Evolutionary conservation across 1,140 invertebrate genomes (phyloP), one percentile per base, ranked within the genome.

Genomic region (Rhagoletis zephyria): DNA sequence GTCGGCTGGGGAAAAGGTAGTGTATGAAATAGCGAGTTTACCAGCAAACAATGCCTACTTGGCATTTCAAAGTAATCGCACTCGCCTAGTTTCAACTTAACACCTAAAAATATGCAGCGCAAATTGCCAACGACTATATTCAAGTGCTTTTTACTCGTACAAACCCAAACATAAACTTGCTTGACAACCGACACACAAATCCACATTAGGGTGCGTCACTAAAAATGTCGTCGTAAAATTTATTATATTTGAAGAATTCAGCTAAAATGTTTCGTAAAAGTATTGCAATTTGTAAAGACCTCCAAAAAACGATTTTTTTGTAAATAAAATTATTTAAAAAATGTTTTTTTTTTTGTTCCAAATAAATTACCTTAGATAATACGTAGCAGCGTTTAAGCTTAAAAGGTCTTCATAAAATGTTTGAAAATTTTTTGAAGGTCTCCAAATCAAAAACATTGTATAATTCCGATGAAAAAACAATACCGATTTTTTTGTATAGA

Each of bases 91-190:
- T 81, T 81, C n/a, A 81, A 81, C 48, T 81, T 81, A 81, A 81
- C 74, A 81, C 74, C 74, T 81, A 81, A 81, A 81, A 81, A 81
- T 81, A 81, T 81, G 74, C 74, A 81, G n/a, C 74, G 48, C 74
- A 81, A 81, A 81, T 81, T 81, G 74, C 74, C 48, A 81, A 81
- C 74, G 45, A 81, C 74, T 81, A 81, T 56, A 81, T 81, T 81
- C 74, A 81, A 81, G 74, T 59, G 74, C 74, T 56, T n/a, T 51
- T 10, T 30, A 30, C 30, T 30, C 30, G 30, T 30, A 30, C 30
- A 30, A 30, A 30, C 30, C 51, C 16, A 77, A n/a, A 59, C 16
- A 81, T 74, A 74, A 74, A 74, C 48, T 45, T 30, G 70, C 3
- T 42, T 48, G 70, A 12, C 12, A 74, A 67, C 64, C 30, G 30